These are phyloP conservation scores for Drosophila triauraria DNA, from an alignment of 1,140 invertebrate species.

Conservation along the genomic window DNA sequence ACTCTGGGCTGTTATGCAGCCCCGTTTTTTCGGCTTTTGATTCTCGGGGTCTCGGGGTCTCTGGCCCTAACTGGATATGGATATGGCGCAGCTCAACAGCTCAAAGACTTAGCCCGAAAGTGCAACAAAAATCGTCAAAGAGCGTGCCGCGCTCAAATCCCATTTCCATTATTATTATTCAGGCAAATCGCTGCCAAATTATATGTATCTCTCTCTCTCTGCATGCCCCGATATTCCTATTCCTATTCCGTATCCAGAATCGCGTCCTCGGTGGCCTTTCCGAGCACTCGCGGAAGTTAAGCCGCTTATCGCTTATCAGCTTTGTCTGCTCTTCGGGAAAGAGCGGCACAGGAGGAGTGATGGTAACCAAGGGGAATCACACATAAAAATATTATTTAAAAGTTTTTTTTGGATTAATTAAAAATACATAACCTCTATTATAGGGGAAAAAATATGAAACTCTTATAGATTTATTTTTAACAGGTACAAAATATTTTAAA, in stretches of 20 bases:
- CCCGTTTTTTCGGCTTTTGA: slow-evolving; percentile 27
- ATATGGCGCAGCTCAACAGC: slow-evolving; percentile 32
- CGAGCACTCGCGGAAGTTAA: slow-evolving; percentile 45
- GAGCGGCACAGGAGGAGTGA: neutral
- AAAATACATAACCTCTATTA: neutral
- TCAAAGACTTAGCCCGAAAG: slow-evolving; percentile 47
- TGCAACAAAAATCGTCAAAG: slow-evolving; percentile 37
- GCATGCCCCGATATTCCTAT: slow-evolving; percentile 14
- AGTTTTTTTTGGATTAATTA: neutral
- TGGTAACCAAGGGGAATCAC: neutral
- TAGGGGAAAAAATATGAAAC: too few relatives aligned
- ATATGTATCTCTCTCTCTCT: slow-evolving; percentile 22
- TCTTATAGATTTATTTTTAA: neutral
- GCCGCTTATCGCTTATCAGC: slow-evolving; percentile 79
- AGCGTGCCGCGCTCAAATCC: slow-evolving; percentile 23
- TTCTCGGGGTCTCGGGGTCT: slow-evolving; percentile 24
- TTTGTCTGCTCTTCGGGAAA: slow-evolving; percentile 45
- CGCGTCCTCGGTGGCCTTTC: slow-evolving; percentile 21
- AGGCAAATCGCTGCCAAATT: slow-evolving; percentile 44
- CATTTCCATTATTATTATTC: slow-evolving; percentile 55
- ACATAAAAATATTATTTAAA: neutral
- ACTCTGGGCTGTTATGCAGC: slow-evolving; percentile 32
- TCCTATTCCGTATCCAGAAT: slow-evolving; percentile 15
- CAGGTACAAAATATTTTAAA: neutral
- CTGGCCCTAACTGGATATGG: slow-evolving; percentile 7